A percentile compares a stretch with the other conserved stretches of the same genome.
Conservation (phyloP, 1,140 invertebrate species). For the Reticulitermes speratus region DNA sequence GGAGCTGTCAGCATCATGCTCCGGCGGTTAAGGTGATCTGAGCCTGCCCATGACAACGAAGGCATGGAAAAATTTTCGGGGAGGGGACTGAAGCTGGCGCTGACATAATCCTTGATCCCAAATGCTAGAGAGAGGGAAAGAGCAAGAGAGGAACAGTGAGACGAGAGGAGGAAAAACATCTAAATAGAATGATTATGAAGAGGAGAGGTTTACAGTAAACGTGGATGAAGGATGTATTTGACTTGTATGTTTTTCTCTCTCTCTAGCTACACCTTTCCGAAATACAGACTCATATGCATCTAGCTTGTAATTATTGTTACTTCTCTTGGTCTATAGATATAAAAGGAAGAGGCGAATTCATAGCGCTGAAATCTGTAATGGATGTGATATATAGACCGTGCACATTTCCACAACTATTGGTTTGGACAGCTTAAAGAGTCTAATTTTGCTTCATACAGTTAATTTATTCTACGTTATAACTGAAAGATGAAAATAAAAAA, state of each 20-base stretch:
- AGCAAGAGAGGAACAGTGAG: background rate
- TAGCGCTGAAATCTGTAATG: slow-evolving; percentile 1
- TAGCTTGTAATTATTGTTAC: slow-evolving; percentile 3
- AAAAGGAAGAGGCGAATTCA: slow-evolving; percentile 12
- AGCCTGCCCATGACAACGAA: slow-evolving; percentile 30
- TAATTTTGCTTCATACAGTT: slow-evolving; percentile 4
- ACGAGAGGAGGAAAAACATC: background rate
- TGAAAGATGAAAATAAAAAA: slow-evolving; percentile 15
- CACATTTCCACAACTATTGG: slow-evolving; percentile 7
- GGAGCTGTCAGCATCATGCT: slow-evolving; percentile 30
- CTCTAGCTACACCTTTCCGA: background rate
- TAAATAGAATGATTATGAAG: slow-evolving; percentile 28
- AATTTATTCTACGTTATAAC: slow-evolving; percentile 9
- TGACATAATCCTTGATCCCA: slow-evolving; percentile 36
- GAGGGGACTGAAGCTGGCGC: slow-evolving; percentile 26
- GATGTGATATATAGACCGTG: slow-evolving; percentile 11
- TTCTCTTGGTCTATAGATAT: background rate
- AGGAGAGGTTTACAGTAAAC: background rate
- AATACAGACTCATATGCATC: background rate
- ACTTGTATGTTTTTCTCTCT: slow-evolving; percentile 17
- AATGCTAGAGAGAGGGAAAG: slow-evolving; percentile 21
- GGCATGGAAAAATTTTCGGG: slow-evolving; percentile 25
- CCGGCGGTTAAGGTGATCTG: slow-evolving; percentile 28
- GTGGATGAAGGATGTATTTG: slow-evolving; percentile 7
- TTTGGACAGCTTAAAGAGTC: slow-evolving; percentile 18